These are phyloP conservation scores for Exocentrus adspersus DNA, from an alignment of 2,888 invertebrate genomes.

Conservation along the genomic window DNA sequence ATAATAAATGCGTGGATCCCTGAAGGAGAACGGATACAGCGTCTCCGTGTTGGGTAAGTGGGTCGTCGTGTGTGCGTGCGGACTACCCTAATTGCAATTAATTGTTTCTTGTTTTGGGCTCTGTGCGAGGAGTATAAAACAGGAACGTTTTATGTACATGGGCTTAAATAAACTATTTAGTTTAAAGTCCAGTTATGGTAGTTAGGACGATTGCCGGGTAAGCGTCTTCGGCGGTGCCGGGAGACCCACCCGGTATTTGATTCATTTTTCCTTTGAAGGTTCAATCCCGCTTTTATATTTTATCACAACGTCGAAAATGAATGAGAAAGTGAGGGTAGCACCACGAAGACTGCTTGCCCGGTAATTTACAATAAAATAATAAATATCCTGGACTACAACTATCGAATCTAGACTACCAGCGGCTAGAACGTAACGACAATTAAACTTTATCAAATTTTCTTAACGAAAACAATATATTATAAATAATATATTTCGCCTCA, in stretches of 20 bases:
- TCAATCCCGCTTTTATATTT: constrained; percentile 20
- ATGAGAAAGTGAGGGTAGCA: background rate
- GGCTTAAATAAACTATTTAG: constrained; percentile 41
- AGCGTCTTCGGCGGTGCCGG: background rate
- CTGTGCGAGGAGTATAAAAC: constrained; percentile 57
- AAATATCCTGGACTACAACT: constrained; percentile 20
- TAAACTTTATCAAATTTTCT: constrained; percentile 38
- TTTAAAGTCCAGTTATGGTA: constrained; percentile 12
- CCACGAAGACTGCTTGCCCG: background rate
- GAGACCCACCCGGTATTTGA: background rate
- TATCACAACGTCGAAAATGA: background rate
- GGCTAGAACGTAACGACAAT: constrained; percentile 47
- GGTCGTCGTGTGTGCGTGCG: constrained; percentile 52
- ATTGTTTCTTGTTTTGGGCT: constrained; percentile 43
- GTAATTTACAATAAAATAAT: constrained; percentile 10
- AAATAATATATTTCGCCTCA: constrained; percentile 14
- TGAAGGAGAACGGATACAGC: constrained; percentile 41
- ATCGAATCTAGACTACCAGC: constrained; percentile 48
- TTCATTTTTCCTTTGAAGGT: background rate
- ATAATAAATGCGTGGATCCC: constrained; percentile 54
- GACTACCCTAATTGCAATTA: constrained; percentile 57
- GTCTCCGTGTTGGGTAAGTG: constrained; percentile 40
- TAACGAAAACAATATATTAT: constrained; percentile 31
- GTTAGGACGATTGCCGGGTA: background rate
- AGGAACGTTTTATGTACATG: constrained; percentile 57